Percentiles rank a stretch among this genome's conserved stretches.
Conservation (phyloP, 2,797 vertebrate species). For the Malacoraja senta region DNA sequence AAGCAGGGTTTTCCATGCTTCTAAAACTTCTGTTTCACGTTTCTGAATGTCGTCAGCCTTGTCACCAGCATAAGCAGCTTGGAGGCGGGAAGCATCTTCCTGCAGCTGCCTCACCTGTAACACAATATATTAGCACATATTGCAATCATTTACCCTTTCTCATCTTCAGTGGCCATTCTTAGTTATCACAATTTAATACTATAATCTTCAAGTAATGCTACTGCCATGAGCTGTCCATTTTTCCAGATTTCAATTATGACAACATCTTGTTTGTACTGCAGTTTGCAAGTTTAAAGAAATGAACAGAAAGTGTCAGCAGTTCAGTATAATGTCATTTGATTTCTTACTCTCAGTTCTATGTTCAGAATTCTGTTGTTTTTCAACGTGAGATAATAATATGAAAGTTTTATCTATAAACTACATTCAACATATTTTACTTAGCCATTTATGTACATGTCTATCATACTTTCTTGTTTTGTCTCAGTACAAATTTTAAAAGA, state of each 20-base stretch:
- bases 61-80: constrained; percentile 87
- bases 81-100: constrained; percentile 83
- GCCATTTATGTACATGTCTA: neutral
- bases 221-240: neutral
- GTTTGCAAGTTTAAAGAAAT: neutral
- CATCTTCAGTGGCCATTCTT: neutral
- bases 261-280: neutral
- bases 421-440: neutral
- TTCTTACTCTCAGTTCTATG: neutral
- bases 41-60: constrained; percentile 94
- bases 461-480: neutral
- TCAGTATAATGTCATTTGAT: neutral
- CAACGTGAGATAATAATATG: neutral
- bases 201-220: neutral
- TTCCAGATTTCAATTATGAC: neutral
- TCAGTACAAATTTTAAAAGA: neutral
- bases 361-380: neutral
- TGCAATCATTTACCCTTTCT: neutral
- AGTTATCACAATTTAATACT: neutral
- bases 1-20: constrained; percentile 86
- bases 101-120: constrained; percentile 83
- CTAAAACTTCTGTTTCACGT: constrained; percentile 86
- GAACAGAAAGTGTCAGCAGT: neutral
- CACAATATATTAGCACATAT: neutral
- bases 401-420: neutral